Percentiles rank a stretch among this genome's conserved stretches.
These are phyloP conservation scores for Microtus montanus DNA, from an alignment of 2,113 vertebrate species.

Conservation along the genomic window DNA sequence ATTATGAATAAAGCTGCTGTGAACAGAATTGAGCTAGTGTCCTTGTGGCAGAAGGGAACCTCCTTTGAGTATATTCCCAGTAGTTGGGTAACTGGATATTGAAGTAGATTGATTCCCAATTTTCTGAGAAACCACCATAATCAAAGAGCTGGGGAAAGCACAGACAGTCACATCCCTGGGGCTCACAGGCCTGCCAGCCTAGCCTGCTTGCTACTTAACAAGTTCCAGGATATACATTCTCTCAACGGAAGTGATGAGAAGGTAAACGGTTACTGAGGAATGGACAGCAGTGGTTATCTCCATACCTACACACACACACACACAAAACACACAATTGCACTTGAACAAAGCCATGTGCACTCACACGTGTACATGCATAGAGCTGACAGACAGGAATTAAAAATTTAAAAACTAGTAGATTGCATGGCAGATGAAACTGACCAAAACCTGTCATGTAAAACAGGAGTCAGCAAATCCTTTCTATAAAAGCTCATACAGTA, in stretches of 20 bases:
- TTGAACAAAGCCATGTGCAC: neutral
- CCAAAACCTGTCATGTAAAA: neutral
- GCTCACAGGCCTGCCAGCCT: neutral
- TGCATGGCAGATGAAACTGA: constrained; percentile 7
- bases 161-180: neutral
- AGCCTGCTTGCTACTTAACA: neutral
- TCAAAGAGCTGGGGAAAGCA: neutral
- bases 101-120: neutral
- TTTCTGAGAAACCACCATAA: neutral
- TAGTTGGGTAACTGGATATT: neutral
- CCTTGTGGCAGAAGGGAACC: neutral
- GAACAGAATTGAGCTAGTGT: neutral
- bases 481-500: neutral
- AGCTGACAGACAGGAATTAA: neutral
- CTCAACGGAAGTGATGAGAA: neutral
- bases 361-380: neutral
- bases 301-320: neutral
- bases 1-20: neutral
- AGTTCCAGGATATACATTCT: neutral
- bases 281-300: neutral
- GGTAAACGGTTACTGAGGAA: neutral
- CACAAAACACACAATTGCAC: neutral
- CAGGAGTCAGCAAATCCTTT: neutral
- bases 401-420: neutral
- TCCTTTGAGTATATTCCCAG: neutral